Percentiles rank a stretch among this genome's conserved stretches.
Conservation (phyloP, 2,113 vertebrate genomes). For the Psephotus haematonotus region DNA sequence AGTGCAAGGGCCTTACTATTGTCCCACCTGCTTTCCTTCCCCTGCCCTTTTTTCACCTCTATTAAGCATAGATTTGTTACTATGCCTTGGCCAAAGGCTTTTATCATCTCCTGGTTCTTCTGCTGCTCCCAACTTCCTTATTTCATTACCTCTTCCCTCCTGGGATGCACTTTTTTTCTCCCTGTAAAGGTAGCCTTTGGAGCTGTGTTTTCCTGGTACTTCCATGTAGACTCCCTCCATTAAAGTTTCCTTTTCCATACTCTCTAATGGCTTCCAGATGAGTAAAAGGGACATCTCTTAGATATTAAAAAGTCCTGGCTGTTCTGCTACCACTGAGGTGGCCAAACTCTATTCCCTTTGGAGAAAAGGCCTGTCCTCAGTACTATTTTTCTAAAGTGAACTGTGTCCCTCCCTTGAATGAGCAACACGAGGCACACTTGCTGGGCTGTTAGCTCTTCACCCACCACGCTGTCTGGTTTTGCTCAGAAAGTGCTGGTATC, state of each 20-base stretch:
- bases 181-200: neutral
- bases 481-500: neutral
- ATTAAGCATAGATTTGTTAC: neutral
- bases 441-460: neutral
- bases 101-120: neutral
- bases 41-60: neutral
- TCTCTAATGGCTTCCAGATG: neutral
- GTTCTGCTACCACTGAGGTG: rapidly evolving
- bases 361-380: neutral
- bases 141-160: neutral
- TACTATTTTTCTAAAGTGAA: neutral
- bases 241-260: neutral
- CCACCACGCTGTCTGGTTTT: rapidly evolving
- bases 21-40: neutral
- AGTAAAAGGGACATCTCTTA: neutral
- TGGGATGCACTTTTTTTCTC: neutral
- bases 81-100: neutral
- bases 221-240: neutral
- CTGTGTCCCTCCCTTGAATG: neutral
- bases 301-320: neutral
- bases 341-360: neutral
- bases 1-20: neutral
- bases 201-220: neutral
- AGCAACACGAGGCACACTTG: neutral
- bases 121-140: neutral